Percentiles rank a stretch among this genome's conserved stretches.
Conservation (phyloP, 92 coral and sea anemone species). For the Epizoanthus stellaris region DNA sequence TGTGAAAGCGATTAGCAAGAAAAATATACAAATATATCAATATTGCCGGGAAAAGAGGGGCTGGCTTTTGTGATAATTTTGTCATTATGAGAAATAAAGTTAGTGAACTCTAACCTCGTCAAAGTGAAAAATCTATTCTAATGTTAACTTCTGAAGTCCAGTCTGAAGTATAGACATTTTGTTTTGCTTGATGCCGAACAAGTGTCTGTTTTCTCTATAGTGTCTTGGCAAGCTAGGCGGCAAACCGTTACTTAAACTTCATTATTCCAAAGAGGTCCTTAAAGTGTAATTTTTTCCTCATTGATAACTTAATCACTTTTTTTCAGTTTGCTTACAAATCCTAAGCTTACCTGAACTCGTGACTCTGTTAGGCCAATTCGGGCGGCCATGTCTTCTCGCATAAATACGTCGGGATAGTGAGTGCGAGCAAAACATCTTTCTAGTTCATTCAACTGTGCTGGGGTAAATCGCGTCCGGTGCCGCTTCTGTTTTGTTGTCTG, state of each 20-base stretch:
- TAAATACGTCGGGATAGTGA: slow-evolving; percentile 97
- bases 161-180: background rate
- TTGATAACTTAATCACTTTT: slow-evolving; percentile 61
- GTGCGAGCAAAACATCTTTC: slow-evolving; percentile 98
- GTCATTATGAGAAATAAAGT: slow-evolving; percentile 78
- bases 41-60: slow-evolving; percentile 82
- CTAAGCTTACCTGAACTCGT: slow-evolving; percentile 93
- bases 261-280: slow-evolving; percentile 80
- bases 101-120: slow-evolving; percentile 66
- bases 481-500: slow-evolving; percentile 98
- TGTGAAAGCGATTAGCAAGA: slow-evolving; percentile 92
- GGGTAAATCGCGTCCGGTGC: slow-evolving; percentile 98
- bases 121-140: background rate
- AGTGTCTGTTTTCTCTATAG: background rate
- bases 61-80: slow-evolving; percentile 83
- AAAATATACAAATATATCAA: slow-evolving; percentile 95
- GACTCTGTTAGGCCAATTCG: slow-evolving; percentile 97
- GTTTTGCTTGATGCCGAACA: slow-evolving; percentile 38
- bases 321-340: slow-evolving; percentile 44
- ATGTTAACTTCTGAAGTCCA: slow-evolving; percentile 23
- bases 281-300: slow-evolving; percentile 79
- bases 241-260: slow-evolving; percentile 94
- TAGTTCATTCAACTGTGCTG: slow-evolving; percentile 97
- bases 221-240: slow-evolving; percentile 32
- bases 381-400: slow-evolving; percentile 99